Base-by-base conservation (phyloP, 1,140 invertebrate species). In the Drosophila santomea region DNA sequence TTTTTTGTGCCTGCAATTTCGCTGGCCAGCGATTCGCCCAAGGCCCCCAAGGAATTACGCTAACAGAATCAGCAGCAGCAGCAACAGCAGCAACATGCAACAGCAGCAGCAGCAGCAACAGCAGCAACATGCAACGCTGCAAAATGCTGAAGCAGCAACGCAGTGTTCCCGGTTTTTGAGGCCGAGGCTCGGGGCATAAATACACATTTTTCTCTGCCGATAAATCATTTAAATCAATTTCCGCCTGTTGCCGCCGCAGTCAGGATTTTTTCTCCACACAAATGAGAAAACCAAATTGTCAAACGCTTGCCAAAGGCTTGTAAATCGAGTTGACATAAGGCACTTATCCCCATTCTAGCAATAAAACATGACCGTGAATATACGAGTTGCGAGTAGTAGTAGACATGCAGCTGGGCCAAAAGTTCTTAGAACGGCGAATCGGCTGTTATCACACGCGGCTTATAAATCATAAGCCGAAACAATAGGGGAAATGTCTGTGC, bases 191-290 rank as follows among this genome's bases (percentile, higher is more conserved):
- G 39, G 43, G 77, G 69, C 74, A 67, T 45, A 60, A n/a, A 61
- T 32, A 75, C 55, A 68, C 48, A 48, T 59, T 58, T 76, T 69
- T 82, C 74, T 61, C 39, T 68, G 45, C 74, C 84, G 69, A 89
- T 89, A 89, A 89, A 89, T 89, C 84, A 80, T 89, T 78, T 84
- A 89, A 80, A 89, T 89, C 84, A 84, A 89, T 89, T 89, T 89
- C 84, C 84, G 84, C 84, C 77, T 84, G 69, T 80, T 80, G 80
- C 80, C 45, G 63, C 36, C 2, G 36, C 47, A 20, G 32, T n/a
- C 32, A 15, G 32, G 35, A 20, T 11, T 51, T 47, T 66, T 66
- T 64, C 45, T 74, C 41, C 47, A 6, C 55, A n/a, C 36, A 58
- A 88, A 66, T 69, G 60, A 50, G 25, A 57, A 77, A 83, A 43